Conservation (phyloP, 1,140 invertebrate species). For the Drosophila suzukii region DNA sequence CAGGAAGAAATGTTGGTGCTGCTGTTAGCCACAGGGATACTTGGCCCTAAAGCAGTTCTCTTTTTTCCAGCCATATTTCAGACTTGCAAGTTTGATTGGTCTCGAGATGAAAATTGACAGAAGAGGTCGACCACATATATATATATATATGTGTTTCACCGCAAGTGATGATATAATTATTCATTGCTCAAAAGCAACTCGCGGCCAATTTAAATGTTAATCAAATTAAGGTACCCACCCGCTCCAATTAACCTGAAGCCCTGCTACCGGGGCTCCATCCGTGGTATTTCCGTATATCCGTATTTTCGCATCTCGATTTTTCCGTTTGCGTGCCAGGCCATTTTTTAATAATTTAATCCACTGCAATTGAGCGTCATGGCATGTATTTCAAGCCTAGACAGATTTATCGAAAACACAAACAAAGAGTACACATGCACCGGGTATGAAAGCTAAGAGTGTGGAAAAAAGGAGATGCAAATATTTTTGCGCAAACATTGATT, state of each 20-base stretch:
- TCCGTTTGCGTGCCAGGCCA: slow-evolving; percentile 48
- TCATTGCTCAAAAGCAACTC: slow-evolving; percentile 30
- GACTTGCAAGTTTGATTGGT: slow-evolving; percentile 51
- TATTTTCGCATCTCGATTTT: slow-evolving; percentile 40
- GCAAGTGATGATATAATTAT: slow-evolving; percentile 50
- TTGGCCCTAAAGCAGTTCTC: slow-evolving; percentile 40
- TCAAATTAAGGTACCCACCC: slow-evolving; percentile 69
- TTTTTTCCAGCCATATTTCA: slow-evolving; percentile 5
- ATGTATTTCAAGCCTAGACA: slow-evolving; percentile 67
- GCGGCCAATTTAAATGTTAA: slow-evolving; percentile 71
- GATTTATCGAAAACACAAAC: slow-evolving; percentile 77
- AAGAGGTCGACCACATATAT: neutral
- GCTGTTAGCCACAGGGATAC: slow-evolving; percentile 48
- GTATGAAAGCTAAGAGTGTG: slow-evolving; percentile 65
- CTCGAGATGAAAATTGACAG: slow-evolving; percentile 57
- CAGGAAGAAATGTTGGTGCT: slow-evolving; percentile 58
- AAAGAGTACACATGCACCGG: slow-evolving; percentile 32
- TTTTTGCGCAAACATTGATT: slow-evolving; percentile 81
- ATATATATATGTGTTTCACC: neutral
- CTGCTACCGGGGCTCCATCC: slow-evolving; percentile 1
- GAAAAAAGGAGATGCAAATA: slow-evolving; percentile 76
- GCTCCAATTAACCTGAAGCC: slow-evolving; percentile 53
- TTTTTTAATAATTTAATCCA: slow-evolving; percentile 82
- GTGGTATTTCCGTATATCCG: slow-evolving; percentile 26
- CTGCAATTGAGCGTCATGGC: slow-evolving; percentile 74